Conservation (phyloP, 2,113 vertebrate genomes). For the Cygnus atratus region DNA sequence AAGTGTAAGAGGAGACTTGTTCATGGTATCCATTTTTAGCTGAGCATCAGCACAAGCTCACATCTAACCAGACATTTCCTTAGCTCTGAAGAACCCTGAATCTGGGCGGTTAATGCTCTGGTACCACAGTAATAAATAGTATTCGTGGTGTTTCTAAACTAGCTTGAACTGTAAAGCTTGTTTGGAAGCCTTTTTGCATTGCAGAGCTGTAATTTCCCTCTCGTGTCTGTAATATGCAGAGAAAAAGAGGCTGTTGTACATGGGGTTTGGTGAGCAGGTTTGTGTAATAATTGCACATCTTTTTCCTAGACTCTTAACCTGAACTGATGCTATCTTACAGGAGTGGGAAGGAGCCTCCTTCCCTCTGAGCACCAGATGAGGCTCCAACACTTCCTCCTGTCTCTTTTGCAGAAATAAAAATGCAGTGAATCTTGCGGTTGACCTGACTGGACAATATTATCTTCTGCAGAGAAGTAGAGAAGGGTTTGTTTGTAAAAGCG, state of each 20-base stretch:
- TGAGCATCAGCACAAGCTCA: rapidly evolving
- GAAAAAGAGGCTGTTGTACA: not conserved
- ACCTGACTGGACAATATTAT: not conserved
- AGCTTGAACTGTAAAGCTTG: not conserved
- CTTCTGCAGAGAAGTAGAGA: not conserved
- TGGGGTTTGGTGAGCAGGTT: not conserved
- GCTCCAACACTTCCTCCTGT: rapidly evolving
- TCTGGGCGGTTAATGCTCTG: not conserved
- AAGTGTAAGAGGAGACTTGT: not conserved
- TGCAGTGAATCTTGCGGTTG: not conserved
- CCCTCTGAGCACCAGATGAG: not conserved
- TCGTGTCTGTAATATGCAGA: not conserved
- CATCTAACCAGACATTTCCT: not conserved
- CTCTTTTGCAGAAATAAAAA: not conserved
- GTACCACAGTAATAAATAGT: not conserved
- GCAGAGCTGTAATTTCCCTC: not conserved
- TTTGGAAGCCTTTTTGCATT: not conserved
- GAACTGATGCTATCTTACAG: not conserved
- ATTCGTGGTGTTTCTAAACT: not conserved
- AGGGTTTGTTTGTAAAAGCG: not conserved
- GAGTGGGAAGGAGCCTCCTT: not conserved
- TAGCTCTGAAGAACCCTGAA: not conserved
- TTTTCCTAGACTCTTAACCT: not conserved
- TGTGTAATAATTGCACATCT: not conserved
- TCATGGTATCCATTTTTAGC: not conserved